These are phyloP conservation scores for Coregonus sp. DNA, from an alignment of 2,797 vertebrate genomes.

Conservation along the genomic window DNA sequence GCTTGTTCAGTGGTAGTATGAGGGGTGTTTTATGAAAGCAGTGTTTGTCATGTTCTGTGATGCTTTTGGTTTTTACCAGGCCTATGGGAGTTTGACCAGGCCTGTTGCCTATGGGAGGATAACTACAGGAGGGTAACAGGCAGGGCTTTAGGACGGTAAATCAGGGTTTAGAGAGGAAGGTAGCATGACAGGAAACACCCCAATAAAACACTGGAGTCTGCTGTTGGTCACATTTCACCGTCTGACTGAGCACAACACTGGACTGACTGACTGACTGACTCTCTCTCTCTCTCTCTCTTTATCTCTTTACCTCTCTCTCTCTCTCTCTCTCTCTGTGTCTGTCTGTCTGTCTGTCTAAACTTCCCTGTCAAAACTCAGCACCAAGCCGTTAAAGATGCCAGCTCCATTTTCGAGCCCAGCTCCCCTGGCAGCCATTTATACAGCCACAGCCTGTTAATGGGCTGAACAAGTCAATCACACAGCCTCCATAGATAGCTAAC, in stretches of 20 bases:
- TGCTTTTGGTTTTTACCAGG: conserved; percentile 49
- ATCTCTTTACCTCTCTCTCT: neutral
- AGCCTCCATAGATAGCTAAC: conserved; percentile 4
- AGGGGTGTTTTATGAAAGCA: conserved; percentile 52
- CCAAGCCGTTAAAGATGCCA: conserved; percentile 84
- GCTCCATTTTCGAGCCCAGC: conserved; percentile 81
- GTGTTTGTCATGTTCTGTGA: conserved; percentile 55
- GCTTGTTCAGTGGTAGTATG: too few relatives aligned
- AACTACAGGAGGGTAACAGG: conserved; percentile 29
- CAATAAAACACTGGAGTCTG: conserved; percentile 63
- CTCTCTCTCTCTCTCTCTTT: conserved; percentile 15
- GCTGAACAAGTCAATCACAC: conserved; percentile 87
- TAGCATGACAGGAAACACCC: conserved; percentile 62
- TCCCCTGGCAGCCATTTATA: conserved; percentile 90
- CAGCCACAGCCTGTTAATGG: conserved; percentile 85
- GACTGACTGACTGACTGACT: too few relatives aligned
- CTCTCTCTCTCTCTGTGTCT: conserved; percentile 40
- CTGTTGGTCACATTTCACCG: conserved; percentile 73
- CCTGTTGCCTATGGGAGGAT: neutral
- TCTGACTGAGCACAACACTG: conserved; percentile 4
- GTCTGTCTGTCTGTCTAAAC: conserved; percentile 62
- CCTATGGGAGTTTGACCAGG: conserved; percentile 48
- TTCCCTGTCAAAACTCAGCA: conserved; percentile 85
- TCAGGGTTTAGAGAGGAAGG: conserved; percentile 55
- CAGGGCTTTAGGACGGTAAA: conserved; percentile 51